These are phyloP conservation scores for Ageneiosus marmoratus DNA, from an alignment of 2,113 vertebrate species.

Conservation along the genomic window DNA sequence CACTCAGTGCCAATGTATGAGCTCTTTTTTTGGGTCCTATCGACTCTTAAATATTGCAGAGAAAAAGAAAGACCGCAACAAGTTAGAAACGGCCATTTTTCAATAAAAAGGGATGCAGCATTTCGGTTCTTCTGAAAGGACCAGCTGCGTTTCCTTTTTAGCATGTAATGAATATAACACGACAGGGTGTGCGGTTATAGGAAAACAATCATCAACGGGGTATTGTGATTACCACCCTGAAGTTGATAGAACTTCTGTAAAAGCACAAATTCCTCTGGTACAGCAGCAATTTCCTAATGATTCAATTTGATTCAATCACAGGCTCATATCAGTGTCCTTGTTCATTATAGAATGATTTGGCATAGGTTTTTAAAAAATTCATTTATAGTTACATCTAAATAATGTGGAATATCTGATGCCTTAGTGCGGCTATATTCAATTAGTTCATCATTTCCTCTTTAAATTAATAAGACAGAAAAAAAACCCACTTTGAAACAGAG, in stretches of 20 bases:
- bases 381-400: not conserved
- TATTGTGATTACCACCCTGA: not conserved
- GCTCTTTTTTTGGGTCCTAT: constrained; percentile 44
- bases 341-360: not conserved
- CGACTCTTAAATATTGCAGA: constrained; percentile 30
- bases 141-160: not conserved
- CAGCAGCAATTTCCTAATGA: not conserved
- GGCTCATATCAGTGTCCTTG: too few relatives aligned
- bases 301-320: too few relatives aligned
- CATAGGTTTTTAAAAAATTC: not conserved
- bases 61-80: constrained; percentile 20
- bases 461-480: not conserved
- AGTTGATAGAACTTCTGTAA: not conserved
- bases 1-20: constrained; percentile 50
- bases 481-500: not conserved
- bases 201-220: not conserved
- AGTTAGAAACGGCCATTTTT: constrained; percentile 18
- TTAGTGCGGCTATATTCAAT: not conserved
- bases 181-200: not conserved
- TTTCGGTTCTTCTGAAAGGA: constrained; percentile 30
- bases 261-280: not conserved
- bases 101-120: not conserved
- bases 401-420: not conserved
- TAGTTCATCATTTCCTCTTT: not conserved
- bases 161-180: not conserved